Evolutionary conservation across 1,140 invertebrate genomes (phyloP).

Genomic region (Lysiphlebus fabarum): DNA sequence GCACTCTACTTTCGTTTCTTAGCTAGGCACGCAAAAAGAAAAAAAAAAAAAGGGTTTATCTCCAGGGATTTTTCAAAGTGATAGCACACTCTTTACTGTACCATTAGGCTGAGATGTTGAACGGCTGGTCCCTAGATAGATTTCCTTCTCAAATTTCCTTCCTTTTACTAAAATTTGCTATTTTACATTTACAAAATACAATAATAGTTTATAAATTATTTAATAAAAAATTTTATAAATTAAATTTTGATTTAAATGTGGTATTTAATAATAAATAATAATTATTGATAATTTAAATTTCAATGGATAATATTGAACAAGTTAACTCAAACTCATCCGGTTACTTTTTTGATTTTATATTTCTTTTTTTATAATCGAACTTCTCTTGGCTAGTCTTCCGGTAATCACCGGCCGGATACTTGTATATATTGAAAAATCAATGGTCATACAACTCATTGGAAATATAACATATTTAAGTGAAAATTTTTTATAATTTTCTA

Average conservation of each 20-base stretch:
- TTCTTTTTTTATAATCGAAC: slow-evolving; percentile 1
- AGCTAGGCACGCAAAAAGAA: background rate
- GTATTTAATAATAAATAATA: no score
- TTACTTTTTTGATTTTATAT: slow-evolving; percentile 13
- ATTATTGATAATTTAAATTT: no score
- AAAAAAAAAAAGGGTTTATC: background rate
- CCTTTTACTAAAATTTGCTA: slow-evolving; percentile 9
- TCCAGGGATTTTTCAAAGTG: slow-evolving; percentile 22
- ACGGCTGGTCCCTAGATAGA: slow-evolving; percentile 16
- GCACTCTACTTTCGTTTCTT: slow-evolving; percentile 3
- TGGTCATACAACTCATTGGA: slow-evolving; percentile 14
- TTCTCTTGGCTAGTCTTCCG: slow-evolving; percentile 6
- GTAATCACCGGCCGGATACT: slow-evolving; percentile 18
- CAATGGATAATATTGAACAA: background rate
- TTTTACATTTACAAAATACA: background rate
- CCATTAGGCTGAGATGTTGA: slow-evolving; percentile 21
- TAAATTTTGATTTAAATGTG: no score
- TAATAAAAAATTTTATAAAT: no score
- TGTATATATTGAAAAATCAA: slow-evolving; percentile 7
- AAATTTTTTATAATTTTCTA: slow-evolving; percentile 1
- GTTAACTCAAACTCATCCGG: slow-evolving; percentile 6
- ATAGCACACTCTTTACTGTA: slow-evolving; percentile 17
- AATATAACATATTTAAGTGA: slow-evolving; percentile 9
- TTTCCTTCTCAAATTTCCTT: slow-evolving; percentile 26
- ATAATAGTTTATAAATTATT: no score